Conservation (phyloP, 2,888 invertebrate genomes). For the Apodemia zela region DNA sequence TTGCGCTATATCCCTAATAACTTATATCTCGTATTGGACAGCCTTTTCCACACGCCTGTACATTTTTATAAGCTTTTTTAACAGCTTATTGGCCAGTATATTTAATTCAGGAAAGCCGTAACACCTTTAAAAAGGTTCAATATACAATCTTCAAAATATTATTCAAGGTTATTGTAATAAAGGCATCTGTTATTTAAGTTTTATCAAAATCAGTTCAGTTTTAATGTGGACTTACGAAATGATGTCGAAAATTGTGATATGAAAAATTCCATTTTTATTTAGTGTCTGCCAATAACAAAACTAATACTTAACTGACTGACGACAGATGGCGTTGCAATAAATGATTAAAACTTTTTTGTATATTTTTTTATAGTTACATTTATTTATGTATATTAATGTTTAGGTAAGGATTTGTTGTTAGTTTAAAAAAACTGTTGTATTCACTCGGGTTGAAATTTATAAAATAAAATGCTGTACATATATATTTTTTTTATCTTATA, state of each 20-base stretch:
- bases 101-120: background rate
- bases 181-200: background rate
- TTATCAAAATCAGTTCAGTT: background rate
- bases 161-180: background rate
- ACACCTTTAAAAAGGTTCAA: background rate
- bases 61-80: background rate
- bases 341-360: conserved; percentile 43
- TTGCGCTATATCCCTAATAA: background rate
- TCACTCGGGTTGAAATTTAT: conserved; percentile 27
- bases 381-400: conserved; percentile 48
- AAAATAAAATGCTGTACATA: background rate
- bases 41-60: background rate
- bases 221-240: conserved; percentile 19
- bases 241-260: conserved; percentile 57
- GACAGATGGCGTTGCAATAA: conserved; percentile 64
- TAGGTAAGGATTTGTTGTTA: conserved; percentile 39
- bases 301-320: conserved; percentile 37
- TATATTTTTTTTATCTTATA: conserved; percentile 22
- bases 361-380: conserved; percentile 48
- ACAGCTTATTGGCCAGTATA: conserved; percentile 9
- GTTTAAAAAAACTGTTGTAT: conserved; percentile 29
- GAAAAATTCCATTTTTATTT: conserved; percentile 68
- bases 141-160: background rate
- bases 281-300: conserved; percentile 38
- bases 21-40: background rate